A percentile compares a stretch with the other conserved stretches of the same genome.
phyloP scores from a whole-genome alignment of 2,888 invertebrate genomes.

The Archaeoteleia sp. region DNA sequence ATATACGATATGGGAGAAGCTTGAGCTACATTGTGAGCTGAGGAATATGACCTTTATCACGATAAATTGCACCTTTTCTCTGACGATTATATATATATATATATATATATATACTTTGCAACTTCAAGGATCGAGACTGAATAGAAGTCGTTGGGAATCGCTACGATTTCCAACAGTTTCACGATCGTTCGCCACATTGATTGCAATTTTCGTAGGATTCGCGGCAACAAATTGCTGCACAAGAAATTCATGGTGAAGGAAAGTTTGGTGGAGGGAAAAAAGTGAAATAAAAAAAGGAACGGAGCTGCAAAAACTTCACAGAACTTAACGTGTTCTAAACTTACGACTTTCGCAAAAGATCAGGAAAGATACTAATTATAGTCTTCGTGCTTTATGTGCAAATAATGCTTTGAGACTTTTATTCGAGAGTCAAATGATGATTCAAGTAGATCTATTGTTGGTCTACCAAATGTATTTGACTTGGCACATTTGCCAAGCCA shows the following conservation, averaged over 20 bases:
- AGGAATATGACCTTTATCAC: conserved; percentile 61
- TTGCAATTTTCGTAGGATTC: conserved; percentile 50
- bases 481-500: too few relatives aligned
- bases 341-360: not conserved
- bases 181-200: conserved; percentile 35
- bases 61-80: conserved; percentile 64
- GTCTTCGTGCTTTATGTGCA: not conserved
- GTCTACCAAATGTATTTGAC: too few relatives aligned
- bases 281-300: not conserved
- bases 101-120: too few relatives aligned
- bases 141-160: conserved; percentile 36
- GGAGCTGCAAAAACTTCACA: not conserved
- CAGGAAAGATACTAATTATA: not conserved
- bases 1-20: conserved; percentile 23
- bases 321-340: conserved; percentile 11
- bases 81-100: too few relatives aligned
- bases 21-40: conserved; percentile 46
- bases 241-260: conserved; percentile 27
- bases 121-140: conserved; percentile 41
- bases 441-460: too few relatives aligned
- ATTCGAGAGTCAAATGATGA: too few relatives aligned
- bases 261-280: conserved; percentile 35
- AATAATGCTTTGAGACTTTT: not conserved
- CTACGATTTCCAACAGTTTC: conserved; percentile 32
- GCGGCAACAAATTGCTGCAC: conserved; percentile 45